Evolutionary conservation across 2,797 vertebrate genomes (phyloP).

Genomic region (Melanotaenia nigrans): DNA sequence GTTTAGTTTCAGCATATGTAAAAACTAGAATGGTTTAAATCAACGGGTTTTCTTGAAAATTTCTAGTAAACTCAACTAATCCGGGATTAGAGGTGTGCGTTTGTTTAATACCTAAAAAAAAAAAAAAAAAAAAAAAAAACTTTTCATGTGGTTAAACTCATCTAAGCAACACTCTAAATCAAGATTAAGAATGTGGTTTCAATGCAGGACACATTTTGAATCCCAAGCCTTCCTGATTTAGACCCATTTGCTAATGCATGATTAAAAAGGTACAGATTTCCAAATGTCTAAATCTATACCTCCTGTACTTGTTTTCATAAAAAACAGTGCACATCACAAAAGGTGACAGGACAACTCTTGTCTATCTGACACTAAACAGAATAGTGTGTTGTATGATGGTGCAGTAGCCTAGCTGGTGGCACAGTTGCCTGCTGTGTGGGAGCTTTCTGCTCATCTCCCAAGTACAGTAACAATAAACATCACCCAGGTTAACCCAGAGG

Average conservation of each 20-base stretch:
- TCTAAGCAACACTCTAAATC: slow-evolving; percentile 5
- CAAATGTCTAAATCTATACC: not conserved
- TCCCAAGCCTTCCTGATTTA: not conserved
- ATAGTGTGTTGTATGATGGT: not conserved
- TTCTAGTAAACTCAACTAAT: too few relatives aligned
- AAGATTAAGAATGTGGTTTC: slow-evolving; percentile 15
- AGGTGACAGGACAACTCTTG: not conserved
- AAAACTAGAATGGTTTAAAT: too few relatives aligned
- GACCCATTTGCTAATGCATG: not conserved
- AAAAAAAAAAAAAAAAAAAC: not conserved
- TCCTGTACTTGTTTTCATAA: not conserved
- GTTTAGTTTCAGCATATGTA: too few relatives aligned
- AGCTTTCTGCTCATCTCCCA: slow-evolving; percentile 63
- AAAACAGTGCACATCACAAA: not conserved
- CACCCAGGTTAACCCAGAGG: slow-evolving; percentile 63
- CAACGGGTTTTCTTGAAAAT: too few relatives aligned
- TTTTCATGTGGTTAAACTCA: slow-evolving; percentile 20
- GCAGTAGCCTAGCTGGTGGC: slow-evolving; percentile 7
- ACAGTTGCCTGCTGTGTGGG: slow-evolving; percentile 46
- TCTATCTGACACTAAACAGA: not conserved
- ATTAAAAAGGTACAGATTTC: not conserved
- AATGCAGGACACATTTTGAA: slow-evolving; percentile 15
- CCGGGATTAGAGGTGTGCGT: too few relatives aligned
- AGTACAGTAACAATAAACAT: slow-evolving; percentile 73
- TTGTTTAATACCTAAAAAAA: too few relatives aligned